Percentiles rank a stretch among this genome's conserved stretches.
These are phyloP conservation scores for Molothrus aeneus DNA, from an alignment of 2,797 vertebrate genomes.

Conservation along the genomic window DNA sequence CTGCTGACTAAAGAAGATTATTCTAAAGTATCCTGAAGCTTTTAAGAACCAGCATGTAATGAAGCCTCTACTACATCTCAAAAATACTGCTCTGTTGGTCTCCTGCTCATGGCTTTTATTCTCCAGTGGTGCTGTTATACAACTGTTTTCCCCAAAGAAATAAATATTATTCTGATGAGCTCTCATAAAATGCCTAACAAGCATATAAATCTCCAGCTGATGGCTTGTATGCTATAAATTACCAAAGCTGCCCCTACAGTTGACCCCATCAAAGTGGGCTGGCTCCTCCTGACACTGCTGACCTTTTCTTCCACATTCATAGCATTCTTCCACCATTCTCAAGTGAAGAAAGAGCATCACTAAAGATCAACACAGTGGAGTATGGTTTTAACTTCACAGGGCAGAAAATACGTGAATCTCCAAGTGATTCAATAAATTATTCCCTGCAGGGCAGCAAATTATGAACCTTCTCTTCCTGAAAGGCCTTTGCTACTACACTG, in stretches of 20 bases:
- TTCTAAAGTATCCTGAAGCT: neutral
- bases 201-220: neutral
- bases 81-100: neutral
- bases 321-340: neutral
- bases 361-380: neutral
- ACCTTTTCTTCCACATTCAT: conserved; percentile 31
- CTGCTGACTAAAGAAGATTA: conserved; percentile 35
- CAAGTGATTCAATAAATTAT: neutral
- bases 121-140: neutral
- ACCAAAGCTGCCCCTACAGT: neutral
- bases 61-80: neutral
- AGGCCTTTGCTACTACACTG: neutral
- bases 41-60: conserved; percentile 3
- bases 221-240: neutral
- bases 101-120: neutral
- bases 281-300: neutral
- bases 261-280: neutral
- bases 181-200: conserved; percentile 8
- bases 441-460: neutral
- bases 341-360: neutral
- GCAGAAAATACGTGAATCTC: neutral
- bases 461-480: neutral
- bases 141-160: neutral
- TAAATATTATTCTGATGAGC: neutral
- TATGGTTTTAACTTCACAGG: neutral